These are phyloP conservation scores for Drosophila tripunctata DNA, from an alignment of 2,888 invertebrate genomes.

Conservation along the genomic window DNA sequence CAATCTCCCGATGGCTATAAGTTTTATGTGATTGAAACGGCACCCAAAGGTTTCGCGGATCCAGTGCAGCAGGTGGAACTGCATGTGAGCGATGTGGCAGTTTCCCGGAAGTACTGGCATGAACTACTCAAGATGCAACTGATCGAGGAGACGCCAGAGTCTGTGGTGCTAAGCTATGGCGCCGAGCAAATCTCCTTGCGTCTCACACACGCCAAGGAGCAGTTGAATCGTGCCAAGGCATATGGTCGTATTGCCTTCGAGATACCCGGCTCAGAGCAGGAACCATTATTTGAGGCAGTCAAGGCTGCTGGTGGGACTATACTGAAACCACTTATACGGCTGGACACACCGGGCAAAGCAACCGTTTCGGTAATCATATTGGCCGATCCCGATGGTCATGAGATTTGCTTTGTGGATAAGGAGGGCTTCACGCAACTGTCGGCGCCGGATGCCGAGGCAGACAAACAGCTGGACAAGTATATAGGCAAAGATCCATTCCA, in stretches of 20 bases:
- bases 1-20: slow-evolving; percentile 97
- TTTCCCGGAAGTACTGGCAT: slow-evolving; percentile 93
- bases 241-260: slow-evolving; percentile 98
- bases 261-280: slow-evolving; percentile 91
- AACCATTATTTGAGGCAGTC: slow-evolving; percentile 90
- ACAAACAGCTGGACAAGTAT: slow-evolving; percentile 90
- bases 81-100: slow-evolving; percentile 90
- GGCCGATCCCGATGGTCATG: slow-evolving; percentile 98
- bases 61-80: slow-evolving; percentile 92
- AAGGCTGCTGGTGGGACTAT: slow-evolving; percentile 90
- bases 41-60: slow-evolving; percentile 88
- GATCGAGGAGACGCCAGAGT: slow-evolving; percentile 87
- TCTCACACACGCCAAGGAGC: slow-evolving; percentile 84
- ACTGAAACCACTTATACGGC: slow-evolving; percentile 94
- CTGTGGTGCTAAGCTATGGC: slow-evolving; percentile 89
- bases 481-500: slow-evolving; percentile 86
- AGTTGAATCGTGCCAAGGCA: slow-evolving; percentile 93
- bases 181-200: slow-evolving; percentile 91
- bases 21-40: slow-evolving; percentile 90
- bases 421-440: slow-evolving; percentile 96
- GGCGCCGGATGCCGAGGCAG: slow-evolving; percentile 92
- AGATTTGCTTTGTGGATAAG: slow-evolving; percentile 99
- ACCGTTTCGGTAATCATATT: slow-evolving; percentile 98
- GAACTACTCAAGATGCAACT: slow-evolving; percentile 90
- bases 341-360: slow-evolving; percentile 99